These are phyloP conservation scores for Lepus townsendii DNA, from an alignment of 2,797 vertebrate species.

Conservation along the genomic window DNA sequence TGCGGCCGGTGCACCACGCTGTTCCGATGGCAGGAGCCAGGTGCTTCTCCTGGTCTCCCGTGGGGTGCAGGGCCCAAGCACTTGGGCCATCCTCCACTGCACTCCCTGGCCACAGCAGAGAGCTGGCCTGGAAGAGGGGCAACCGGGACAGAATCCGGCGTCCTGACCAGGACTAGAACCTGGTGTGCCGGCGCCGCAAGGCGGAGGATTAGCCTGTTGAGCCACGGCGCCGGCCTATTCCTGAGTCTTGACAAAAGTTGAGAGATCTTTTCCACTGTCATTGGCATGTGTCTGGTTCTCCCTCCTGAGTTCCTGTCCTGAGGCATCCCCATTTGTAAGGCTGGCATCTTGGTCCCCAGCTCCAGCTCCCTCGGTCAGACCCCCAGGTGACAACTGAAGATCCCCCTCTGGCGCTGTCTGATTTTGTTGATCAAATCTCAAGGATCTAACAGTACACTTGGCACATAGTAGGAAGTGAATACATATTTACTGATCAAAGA, in stretches of 20 bases:
- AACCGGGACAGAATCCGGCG: too few species aligned
- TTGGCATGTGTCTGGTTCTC: background rate
- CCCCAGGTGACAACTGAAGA: background rate
- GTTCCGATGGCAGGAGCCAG: too few species aligned
- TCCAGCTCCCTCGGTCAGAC: background rate
- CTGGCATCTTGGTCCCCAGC: background rate
- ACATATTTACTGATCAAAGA: constrained; percentile 20
- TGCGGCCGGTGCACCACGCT: too few species aligned
- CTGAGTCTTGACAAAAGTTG: background rate
- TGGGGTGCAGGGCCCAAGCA: too few species aligned
- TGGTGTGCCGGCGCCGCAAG: too few species aligned
- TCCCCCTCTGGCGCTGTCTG: background rate
- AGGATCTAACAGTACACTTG: background rate
- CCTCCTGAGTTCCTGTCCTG: background rate
- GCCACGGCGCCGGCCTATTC: background rate
- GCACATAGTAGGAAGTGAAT: background rate
- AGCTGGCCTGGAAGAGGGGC: too few species aligned
- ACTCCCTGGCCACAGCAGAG: too few species aligned
- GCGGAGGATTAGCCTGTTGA: too few species aligned
- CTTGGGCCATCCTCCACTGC: too few species aligned
- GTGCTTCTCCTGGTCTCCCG: too few species aligned
- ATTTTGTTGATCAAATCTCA: constrained; percentile 5
- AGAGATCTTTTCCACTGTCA: background rate
- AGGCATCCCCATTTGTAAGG: background rate
- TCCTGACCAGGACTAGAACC: too few species aligned